Base-by-base conservation (phyloP, 2,888 invertebrate species). In the Lochmaea capreae region DNA sequence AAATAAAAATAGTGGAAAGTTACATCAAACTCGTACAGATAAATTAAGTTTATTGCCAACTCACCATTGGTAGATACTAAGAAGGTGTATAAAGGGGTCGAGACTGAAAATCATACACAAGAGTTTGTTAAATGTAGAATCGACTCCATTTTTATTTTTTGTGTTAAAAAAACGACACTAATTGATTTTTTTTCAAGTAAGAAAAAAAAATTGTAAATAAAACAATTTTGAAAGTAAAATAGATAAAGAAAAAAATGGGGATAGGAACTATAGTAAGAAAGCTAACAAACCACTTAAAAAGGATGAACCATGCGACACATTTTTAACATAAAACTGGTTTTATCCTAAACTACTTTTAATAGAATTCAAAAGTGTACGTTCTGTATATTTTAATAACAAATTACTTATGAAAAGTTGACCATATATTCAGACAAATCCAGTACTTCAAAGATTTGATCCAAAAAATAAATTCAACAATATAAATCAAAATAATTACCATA, bases 51-150 rank as follows among this genome's bases (percentile, higher is more conserved):
- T 59, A 14, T 59, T 59, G 59, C 59, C 59, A 59, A 59, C 59
- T 59, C 59, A 59, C 59, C 59, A 59, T 59, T 59, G 59, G 59
- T 59, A 59, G 59, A 59, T 26, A 59, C 59, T 59, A 59, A 59
- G 59, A 33, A 59, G 59, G 59, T 59, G 59, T 59, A 59, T 59
- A 59, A 59, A 59, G 59, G 59, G 59, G 59, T 59, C 59, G 59
- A 59, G 12, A 59, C 59, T 59, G 59, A 59, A 59, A 59, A 59
- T 11, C 33, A 59, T 59, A 59, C 14, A 59, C 26, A 33, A 59
- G 59, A 59, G 59, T 59, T 59, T 26, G 59, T 59, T 59, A 59
- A 59, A 33, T 14, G 12, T 59, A 59, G 59, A 22, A 26, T 33
- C 59, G 12, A 33, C 26, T 33, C 16, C 26, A 33, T 33, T 33